These are phyloP conservation scores for Chaetoderma sp. DNA, from an alignment of 2,888 invertebrate species.

Conservation along the genomic window DNA sequence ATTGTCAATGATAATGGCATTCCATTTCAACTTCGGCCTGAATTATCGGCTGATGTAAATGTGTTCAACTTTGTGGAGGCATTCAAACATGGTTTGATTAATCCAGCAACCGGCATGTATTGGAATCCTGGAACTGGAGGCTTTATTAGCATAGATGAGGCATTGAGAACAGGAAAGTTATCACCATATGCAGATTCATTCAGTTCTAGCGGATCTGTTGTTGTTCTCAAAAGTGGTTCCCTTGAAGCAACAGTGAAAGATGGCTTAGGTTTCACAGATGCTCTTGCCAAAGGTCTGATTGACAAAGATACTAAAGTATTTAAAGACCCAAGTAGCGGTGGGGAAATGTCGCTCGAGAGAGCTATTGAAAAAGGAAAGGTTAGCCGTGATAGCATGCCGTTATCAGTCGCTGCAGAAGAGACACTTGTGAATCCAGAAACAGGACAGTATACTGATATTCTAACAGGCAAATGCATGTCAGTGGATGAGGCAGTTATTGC, in stretches of 20 bases:
- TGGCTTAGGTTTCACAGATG: constrained; percentile 62
- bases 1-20: constrained; percentile 47
- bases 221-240: constrained; percentile 51
- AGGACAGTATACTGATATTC: constrained; percentile 86
- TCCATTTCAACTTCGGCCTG: constrained; percentile 48
- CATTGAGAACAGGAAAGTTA: constrained; percentile 72
- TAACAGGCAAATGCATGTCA: constrained; percentile 82
- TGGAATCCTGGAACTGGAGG: constrained; percentile 75
- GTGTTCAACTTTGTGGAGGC: constrained; percentile 75
- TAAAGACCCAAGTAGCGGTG: constrained; percentile 85
- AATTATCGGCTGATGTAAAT: constrained; percentile 58
- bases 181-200: constrained; percentile 66
- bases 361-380: constrained; percentile 84
- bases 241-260: background rate
- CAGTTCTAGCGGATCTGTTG: constrained; percentile 46
- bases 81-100: constrained; percentile 82
- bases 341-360: constrained; percentile 82
- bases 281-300: constrained; percentile 18
- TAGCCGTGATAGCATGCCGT: constrained; percentile 28
- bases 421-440: constrained; percentile 62
- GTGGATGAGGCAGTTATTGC: constrained; percentile 87
- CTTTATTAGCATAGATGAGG: constrained; percentile 80
- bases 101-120: constrained; percentile 81
- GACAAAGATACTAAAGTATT: constrained; percentile 69
- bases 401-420: constrained; percentile 37